These are phyloP conservation scores for Dicyrtomina minuta DNA, from an alignment of 2,888 invertebrate genomes.

Conservation along the genomic window DNA sequence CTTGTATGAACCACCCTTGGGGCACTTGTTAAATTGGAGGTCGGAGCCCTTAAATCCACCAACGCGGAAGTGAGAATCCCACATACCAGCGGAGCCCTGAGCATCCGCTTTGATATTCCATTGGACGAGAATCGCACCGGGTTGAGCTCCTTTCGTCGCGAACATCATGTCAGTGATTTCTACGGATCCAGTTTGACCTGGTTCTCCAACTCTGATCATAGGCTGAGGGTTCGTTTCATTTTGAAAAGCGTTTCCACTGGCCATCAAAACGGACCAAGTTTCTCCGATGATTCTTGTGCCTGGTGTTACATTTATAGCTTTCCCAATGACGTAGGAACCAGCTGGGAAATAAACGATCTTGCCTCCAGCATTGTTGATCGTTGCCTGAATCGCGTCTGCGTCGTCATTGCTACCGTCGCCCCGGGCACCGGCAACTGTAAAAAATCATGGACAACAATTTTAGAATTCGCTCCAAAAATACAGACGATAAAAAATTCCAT, in stretches of 20 bases:
- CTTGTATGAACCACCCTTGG: slow-evolving; percentile 25
- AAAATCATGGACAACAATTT: too few relatives aligned
- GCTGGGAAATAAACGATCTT: slow-evolving; percentile 48
- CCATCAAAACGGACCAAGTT: slow-evolving; percentile 47
- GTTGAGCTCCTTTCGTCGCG: slow-evolving; percentile 42
- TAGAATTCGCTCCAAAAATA: too few relatives aligned
- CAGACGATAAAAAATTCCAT: not conserved
- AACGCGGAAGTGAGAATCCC: slow-evolving; percentile 49
- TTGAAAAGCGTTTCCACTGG: slow-evolving; percentile 38
- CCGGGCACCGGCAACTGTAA: slow-evolving; percentile 40
- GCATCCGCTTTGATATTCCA: slow-evolving; percentile 39
- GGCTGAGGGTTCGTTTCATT: slow-evolving; percentile 40
- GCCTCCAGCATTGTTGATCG: slow-evolving; percentile 43
- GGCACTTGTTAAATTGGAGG: slow-evolving; percentile 38
- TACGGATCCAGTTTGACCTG: slow-evolving; percentile 39
- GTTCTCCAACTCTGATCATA: slow-evolving; percentile 47
- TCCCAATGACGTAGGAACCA: slow-evolving; percentile 44
- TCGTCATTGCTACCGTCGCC: slow-evolving; percentile 49
- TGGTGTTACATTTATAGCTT: slow-evolving; percentile 41
- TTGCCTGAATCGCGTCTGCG: slow-evolving; percentile 43
- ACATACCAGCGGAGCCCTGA: slow-evolving; percentile 44
- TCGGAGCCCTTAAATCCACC: slow-evolving; percentile 44
- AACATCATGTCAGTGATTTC: slow-evolving; percentile 50
- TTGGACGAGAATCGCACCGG: slow-evolving; percentile 46
- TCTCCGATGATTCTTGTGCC: slow-evolving; percentile 47